A percentile compares a stretch with the other conserved stretches of the same genome.
Conservation (phyloP, 2,113 vertebrate genomes). For the Narcine bancroftii region DNA sequence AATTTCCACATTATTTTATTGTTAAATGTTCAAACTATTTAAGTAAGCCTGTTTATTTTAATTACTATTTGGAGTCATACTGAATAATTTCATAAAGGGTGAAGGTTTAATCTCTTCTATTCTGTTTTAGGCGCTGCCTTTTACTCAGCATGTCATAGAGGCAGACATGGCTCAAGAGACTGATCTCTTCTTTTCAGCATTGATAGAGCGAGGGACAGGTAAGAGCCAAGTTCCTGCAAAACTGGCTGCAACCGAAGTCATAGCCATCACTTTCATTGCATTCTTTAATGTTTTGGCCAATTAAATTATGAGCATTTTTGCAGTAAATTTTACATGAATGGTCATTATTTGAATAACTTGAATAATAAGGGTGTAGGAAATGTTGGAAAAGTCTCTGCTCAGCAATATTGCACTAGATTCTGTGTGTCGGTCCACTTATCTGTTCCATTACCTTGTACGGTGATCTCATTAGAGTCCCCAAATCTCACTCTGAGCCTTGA, state of each 20-base stretch:
- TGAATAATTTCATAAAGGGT: neutral
- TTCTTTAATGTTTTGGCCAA: neutral
- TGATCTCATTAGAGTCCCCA: too few relatives aligned
- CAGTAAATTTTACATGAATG: neutral
- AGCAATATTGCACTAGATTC: too few relatives aligned
- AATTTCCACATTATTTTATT: neutral
- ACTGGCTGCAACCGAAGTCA: neutral
- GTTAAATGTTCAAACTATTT: neutral
- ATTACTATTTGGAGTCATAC: neutral
- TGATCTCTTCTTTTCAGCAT: conserved; percentile 78
- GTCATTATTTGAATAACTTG: neutral
- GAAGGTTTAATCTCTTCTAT: neutral
- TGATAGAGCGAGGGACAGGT: conserved; percentile 92
- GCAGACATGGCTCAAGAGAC: conserved; percentile 76
- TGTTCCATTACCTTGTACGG: too few relatives aligned
- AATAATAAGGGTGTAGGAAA: too few relatives aligned
- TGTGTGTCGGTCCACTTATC: too few relatives aligned
- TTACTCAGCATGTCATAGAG: conserved; percentile 73
- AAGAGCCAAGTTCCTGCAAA: conserved; percentile 8
- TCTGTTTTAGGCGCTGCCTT: conserved; percentile 66
- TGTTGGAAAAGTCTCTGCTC: too few relatives aligned
- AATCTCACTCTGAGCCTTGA: too few relatives aligned
- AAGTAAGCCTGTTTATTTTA: neutral
- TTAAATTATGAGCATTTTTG: neutral
- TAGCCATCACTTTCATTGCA: neutral